Conservation (phyloP, 92 coral and sea anemone species). For the Montipora capitata region DNA sequence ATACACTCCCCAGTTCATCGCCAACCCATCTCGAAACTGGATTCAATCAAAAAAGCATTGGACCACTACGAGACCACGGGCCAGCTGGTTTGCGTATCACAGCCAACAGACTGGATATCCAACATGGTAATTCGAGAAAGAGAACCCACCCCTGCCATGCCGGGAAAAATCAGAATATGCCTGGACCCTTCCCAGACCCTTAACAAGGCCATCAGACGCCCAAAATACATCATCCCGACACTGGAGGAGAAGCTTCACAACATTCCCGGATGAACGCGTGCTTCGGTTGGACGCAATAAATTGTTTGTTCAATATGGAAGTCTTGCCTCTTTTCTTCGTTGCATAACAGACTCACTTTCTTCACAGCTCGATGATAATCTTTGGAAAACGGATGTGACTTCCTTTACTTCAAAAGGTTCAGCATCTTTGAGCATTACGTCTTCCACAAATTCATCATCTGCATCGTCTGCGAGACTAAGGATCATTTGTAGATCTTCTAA, state of each 20-base stretch:
- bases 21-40: constrained; percentile 48
- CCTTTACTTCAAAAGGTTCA: background rate
- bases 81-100: constrained; percentile 9
- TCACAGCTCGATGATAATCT: background rate
- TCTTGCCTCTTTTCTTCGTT: too few relatives aligned
- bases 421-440: background rate
- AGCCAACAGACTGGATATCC: background rate
- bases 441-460: background rate
- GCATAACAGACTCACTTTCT: background rate
- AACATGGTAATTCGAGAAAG: background rate
- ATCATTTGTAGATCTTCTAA: background rate
- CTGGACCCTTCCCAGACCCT: too few relatives aligned
- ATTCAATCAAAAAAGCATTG: constrained; percentile 48
- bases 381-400: background rate
- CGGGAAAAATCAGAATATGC: background rate
- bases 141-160: background rate
- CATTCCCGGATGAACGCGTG: too few relatives aligned
- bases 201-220: too few relatives aligned
- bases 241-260: too few relatives aligned
- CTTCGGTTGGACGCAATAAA: too few relatives aligned
- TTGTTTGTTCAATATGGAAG: too few relatives aligned
- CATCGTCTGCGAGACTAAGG: background rate
- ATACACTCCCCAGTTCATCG: constrained; percentile 42
- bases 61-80: constrained; percentile 33
- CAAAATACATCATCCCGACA: too few relatives aligned